Percentiles rank a stretch among this genome's conserved stretches.
phyloP scores from a whole-genome alignment of 2,888 invertebrate species.

The Drosophila anceps region DNA sequence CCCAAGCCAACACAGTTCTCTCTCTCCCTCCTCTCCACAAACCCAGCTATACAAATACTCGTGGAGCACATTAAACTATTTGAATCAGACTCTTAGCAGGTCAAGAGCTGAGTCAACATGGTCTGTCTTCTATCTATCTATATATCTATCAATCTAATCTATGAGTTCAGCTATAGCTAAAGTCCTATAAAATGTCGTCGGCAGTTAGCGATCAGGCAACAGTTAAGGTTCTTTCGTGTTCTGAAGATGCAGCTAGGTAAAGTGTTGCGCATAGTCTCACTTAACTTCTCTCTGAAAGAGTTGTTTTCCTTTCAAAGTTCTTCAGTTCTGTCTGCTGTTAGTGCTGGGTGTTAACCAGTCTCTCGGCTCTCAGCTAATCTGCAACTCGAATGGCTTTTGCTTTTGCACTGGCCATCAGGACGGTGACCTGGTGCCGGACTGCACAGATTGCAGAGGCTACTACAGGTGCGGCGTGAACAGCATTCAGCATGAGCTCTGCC shows the following conservation, averaged over 20 bases:
- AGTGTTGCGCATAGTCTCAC: neutral
- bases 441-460: constrained; percentile 60
- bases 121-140: neutral
- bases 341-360: constrained; percentile 2
- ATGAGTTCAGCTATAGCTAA: constrained; percentile 9
- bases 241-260: constrained; percentile 64
- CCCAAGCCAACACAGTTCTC: neutral
- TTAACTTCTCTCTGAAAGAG: neutral
- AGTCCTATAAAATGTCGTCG: constrained; percentile 42
- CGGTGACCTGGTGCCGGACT: constrained; percentile 55
- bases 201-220: neutral
- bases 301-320: constrained; percentile 24
- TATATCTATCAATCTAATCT: constrained; percentile 13
- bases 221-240: constrained; percentile 37
- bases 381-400: constrained; percentile 37
- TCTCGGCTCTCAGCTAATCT: constrained; percentile 5
- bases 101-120: constrained; percentile 63
- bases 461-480: constrained; percentile 37
- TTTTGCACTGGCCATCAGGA: constrained; percentile 41
- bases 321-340: constrained; percentile 22
- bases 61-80: neutral
- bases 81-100: constrained; percentile 20
- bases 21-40: neutral
- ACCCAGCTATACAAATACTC: neutral
- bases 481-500: constrained; percentile 29